Conservation (phyloP, 2,888 invertebrate species). For the Aleiodes alternator region DNA sequence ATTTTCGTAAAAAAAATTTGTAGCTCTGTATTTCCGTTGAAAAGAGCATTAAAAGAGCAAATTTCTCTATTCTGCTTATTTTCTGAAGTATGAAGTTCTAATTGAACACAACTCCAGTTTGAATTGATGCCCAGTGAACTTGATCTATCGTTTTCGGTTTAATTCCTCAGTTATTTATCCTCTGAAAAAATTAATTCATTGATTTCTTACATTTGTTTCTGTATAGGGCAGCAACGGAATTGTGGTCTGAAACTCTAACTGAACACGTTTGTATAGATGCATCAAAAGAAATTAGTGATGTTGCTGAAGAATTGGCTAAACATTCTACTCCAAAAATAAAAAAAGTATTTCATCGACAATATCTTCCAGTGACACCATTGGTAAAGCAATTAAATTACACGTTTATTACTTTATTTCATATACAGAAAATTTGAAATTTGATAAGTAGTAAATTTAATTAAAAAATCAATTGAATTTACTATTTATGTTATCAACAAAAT, state of each 20-base stretch:
- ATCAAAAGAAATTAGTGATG: slow-evolving; percentile 88
- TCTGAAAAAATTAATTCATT: neutral
- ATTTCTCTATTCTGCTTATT: no score
- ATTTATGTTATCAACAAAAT: no score
- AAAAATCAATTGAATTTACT: no score
- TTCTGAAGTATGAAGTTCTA: no score
- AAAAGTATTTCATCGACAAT: slow-evolving; percentile 85
- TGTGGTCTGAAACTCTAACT: slow-evolving; percentile 84
- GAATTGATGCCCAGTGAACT: no score
- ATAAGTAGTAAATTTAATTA: no score
- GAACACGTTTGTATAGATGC: slow-evolving; percentile 93
- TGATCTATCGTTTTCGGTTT: neutral
- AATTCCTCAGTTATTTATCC: neutral
- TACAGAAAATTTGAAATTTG: no score
- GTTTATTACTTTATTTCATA: no score
- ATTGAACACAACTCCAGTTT: no score
- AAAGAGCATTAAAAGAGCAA: no score
- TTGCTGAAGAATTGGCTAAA: slow-evolving; percentile 84
- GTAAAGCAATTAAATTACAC: slow-evolving; percentile 69
- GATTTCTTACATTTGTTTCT: slow-evolving; percentile 46
- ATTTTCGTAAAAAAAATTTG: no score
- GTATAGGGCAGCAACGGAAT: slow-evolving; percentile 82
- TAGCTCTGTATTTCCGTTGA: no score
- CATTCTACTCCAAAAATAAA: slow-evolving; percentile 79
- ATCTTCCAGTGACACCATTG: slow-evolving; percentile 81